Percentiles rank a stretch among this genome's conserved stretches.
Conservation (phyloP, 2,113 vertebrate genomes). For the Syngnathus scovelli region DNA sequence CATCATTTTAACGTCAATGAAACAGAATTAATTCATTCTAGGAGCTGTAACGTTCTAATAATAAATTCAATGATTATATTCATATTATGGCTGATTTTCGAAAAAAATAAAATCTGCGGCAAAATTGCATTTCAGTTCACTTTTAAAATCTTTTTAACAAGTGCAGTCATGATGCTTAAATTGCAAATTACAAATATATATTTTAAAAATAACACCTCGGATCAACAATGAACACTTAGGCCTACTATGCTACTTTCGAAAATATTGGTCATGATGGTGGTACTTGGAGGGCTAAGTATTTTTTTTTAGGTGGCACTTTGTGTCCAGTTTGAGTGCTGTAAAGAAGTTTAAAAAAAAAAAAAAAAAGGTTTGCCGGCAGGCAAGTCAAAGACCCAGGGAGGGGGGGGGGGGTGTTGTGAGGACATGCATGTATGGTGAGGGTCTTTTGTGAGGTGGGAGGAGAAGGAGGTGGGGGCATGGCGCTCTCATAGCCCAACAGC, state of each 20-base stretch:
- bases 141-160: too few species aligned
- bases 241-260: not conserved
- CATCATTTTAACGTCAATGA: too few species aligned
- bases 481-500: slow-evolving; percentile 71
- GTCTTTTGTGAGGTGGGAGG: slow-evolving; percentile 57
- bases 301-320: too few species aligned
- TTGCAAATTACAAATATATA: not conserved
- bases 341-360: not conserved
- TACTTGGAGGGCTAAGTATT: too few species aligned
- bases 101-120: too few species aligned
- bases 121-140: too few species aligned
- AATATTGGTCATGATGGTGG: too few species aligned
- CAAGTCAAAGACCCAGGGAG: slow-evolving; percentile 39
- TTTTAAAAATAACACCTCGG: not conserved
- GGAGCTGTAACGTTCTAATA: too few species aligned
- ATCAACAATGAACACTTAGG: not conserved
- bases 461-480: slow-evolving; percentile 58
- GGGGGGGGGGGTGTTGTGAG: slow-evolving; percentile 64
- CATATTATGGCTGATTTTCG: too few species aligned
- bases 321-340: not conserved
- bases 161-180: too few species aligned
- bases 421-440: slow-evolving; percentile 41
- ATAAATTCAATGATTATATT: too few species aligned
- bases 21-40: too few species aligned
- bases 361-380: slow-evolving; percentile 10